Conservation (phyloP, 35 echinoderm and acorn worm genomes). For the Nesometra sesokonis region DNA sequence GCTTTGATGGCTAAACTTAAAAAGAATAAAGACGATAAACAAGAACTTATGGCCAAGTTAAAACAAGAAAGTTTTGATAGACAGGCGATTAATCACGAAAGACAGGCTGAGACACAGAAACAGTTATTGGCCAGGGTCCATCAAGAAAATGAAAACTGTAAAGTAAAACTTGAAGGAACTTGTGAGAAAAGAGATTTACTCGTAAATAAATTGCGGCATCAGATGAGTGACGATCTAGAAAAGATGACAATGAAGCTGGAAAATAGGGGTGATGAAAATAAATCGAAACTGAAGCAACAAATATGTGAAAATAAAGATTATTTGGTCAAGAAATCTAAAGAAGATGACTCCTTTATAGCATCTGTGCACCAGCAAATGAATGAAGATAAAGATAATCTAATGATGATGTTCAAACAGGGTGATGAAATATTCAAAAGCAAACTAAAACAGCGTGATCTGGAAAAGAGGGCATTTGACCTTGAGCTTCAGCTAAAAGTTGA, state of each 20-base stretch:
- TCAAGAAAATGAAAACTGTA: neutral
- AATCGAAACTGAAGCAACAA: neutral
- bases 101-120: neutral
- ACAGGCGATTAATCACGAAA: neutral
- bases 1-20: neutral
- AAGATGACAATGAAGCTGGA: neutral
- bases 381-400: neutral
- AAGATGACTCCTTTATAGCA: neutral
- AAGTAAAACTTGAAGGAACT: neutral
- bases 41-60: neutral
- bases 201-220: neutral
- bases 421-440: neutral
- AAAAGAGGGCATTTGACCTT: neutral
- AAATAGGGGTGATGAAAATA: neutral
- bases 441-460: neutral
- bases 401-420: neutral
- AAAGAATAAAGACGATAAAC: neutral
- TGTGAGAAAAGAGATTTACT: neutral
- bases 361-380: neutral
- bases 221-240: neutral
- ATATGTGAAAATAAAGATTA: neutral
- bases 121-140: neutral
- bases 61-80: neutral
- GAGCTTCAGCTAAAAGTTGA: neutral
- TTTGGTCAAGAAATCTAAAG: neutral